Percentiles rank a stretch among this genome's conserved stretches.
phyloP scores from a whole-genome alignment of 2,888 invertebrate genomes.

The Caenorhabditis imperialis region DNA sequence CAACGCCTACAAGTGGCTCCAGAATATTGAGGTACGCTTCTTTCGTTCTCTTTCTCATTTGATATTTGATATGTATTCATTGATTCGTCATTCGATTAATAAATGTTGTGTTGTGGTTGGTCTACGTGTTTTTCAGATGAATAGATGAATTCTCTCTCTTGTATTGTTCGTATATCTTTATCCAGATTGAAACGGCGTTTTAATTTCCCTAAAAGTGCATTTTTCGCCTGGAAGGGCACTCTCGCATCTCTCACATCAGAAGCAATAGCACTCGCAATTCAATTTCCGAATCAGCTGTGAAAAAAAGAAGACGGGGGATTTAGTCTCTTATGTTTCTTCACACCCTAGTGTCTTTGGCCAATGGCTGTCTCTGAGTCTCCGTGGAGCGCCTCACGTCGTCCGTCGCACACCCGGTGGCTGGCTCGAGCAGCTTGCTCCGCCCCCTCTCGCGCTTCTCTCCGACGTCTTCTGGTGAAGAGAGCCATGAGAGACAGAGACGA shows the following conservation, averaged over 20 bases:
- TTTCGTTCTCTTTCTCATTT: constrained; percentile 5
- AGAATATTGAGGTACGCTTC: constrained; percentile 56
- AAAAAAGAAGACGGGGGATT: constrained; percentile 7
- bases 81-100: no score
- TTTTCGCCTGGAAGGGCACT: not conserved
- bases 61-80: no score
- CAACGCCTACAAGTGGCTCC: constrained; percentile 58
- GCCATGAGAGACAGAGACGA: constrained; percentile 21
- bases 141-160: not conserved
- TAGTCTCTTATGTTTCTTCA: constrained; percentile 30
- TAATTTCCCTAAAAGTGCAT: not conserved
- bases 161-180: not conserved
- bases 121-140: no score
- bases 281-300: constrained; percentile 45
- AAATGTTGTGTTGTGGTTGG: no score
- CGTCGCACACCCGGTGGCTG: constrained; percentile 40
- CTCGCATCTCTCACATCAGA: no score
- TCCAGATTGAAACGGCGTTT: no score
- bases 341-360: not conserved
- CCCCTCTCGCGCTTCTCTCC: constrained; percentile 12
- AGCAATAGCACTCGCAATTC: constrained; percentile 26
- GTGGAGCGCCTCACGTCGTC: constrained; percentile 15
- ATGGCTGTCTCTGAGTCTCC: constrained; percentile 35
- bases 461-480: constrained; percentile 14
- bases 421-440: constrained; percentile 40